A percentile compares a stretch with the other conserved stretches of the same genome.
These are phyloP conservation scores for Python bivittatus DNA, from an alignment of 2,113 vertebrate species.

Conservation along the genomic window DNA sequence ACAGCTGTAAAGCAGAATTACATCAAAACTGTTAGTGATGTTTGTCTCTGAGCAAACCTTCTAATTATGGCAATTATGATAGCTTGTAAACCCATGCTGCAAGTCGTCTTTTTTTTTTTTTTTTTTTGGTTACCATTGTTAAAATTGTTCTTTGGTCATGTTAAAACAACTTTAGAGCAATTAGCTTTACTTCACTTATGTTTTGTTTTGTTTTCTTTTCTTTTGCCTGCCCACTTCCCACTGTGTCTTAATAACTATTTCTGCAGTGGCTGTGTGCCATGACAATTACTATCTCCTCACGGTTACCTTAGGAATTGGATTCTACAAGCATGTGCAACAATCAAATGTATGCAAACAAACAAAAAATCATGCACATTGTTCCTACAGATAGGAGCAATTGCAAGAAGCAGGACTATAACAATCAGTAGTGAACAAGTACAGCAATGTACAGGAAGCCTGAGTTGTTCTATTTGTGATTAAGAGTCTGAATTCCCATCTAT, in stretches of 20 bases:
- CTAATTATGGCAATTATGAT: not conserved
- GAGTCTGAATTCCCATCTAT: not conserved
- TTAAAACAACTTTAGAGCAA: not conserved
- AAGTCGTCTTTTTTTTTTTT: not conserved
- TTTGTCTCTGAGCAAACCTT: not conserved
- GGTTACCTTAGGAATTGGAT: not conserved
- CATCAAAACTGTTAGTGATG: not conserved
- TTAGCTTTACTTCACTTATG: not conserved
- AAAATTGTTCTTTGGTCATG: not conserved
- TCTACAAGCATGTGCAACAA: not conserved
- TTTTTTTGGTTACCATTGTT: not conserved
- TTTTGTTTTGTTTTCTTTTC: no score
- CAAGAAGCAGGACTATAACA: not conserved
- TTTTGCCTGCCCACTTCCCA: not conserved
- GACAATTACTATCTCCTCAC: not conserved
- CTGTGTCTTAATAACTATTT: not conserved
- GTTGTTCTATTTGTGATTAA: not conserved
- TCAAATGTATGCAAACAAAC: not conserved
- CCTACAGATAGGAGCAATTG: not conserved
- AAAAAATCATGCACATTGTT: not conserved
- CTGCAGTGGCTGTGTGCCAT: not conserved
- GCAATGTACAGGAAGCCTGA: not conserved
- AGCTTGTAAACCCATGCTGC: not conserved
- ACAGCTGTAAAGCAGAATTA: not conserved
- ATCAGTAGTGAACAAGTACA: no score